Percentiles rank a stretch among this genome's conserved stretches.
Evolutionary conservation across 2,888 invertebrate species (phyloP).

Genomic region (Agrypnus murinus): DNA sequence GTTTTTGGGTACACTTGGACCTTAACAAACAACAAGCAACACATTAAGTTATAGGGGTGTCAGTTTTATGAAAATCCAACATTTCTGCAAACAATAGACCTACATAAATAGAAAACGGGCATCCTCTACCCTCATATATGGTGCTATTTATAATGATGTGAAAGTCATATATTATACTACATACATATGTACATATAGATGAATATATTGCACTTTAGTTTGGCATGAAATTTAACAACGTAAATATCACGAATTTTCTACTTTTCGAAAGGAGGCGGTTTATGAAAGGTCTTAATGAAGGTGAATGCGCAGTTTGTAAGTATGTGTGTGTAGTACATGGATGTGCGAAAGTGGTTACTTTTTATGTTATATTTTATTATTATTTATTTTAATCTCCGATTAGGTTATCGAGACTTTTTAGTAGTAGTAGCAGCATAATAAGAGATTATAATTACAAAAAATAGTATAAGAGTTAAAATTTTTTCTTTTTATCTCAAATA

Average conservation of each 20-base stretch:
- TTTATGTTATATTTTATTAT: no score
- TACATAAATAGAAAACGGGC: slow-evolving; percentile 27
- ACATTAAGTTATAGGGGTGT: no score
- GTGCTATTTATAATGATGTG: slow-evolving; percentile 38
- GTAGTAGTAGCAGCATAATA: no score
- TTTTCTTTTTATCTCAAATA: no score
- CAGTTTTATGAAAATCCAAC: neutral
- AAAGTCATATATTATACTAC: slow-evolving; percentile 29
- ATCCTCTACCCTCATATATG: slow-evolving; percentile 30
- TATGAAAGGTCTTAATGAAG: slow-evolving; percentile 22
- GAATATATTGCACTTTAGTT: slow-evolving; percentile 29
- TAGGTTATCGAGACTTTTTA: no score
- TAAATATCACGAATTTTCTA: slow-evolving; percentile 39
- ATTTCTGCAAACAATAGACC: slow-evolving; percentile 26
- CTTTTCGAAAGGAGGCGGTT: slow-evolving; percentile 32
- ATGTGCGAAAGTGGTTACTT: slow-evolving; percentile 6
- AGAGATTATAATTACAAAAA: no score
- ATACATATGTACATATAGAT: no score
- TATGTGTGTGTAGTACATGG: no score
- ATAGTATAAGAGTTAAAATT: no score
- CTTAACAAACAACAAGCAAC: no score
- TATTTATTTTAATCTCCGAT: no score
- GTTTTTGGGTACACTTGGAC: no score
- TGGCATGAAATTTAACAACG: slow-evolving; percentile 30
- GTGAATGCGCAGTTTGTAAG: slow-evolving; percentile 31